Evolutionary conservation across 2,113 vertebrate species (phyloP), one percentile per base, ranked within the genome.

Genomic region (Enhydra lutris): DNA sequence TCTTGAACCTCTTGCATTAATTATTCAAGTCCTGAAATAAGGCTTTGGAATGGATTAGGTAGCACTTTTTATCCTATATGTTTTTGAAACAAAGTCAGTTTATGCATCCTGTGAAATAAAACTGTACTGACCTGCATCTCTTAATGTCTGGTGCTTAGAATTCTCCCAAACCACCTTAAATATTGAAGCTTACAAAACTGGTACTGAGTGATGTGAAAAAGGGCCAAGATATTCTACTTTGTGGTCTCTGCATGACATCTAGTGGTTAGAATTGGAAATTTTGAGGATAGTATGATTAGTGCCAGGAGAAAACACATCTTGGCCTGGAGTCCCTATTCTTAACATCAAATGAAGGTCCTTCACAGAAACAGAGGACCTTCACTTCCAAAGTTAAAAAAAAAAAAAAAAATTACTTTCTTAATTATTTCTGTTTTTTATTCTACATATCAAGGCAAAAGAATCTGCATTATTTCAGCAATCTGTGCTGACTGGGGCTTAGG

Each of bases 131-230:
- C 15, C 50, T 73, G 12, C 0, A 6, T 15, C n/a, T 65, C 34
- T 82, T 24, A 74, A 69, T 65, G 39, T 23, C 34, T 45, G 6
- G 1, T 42, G 63, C 36, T 52, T 76, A 59, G 23, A 34, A 94
- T 65, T 84, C 92, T 84, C 36, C 61, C 80, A 88, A 78, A 88
- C 97, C 88, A 98, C 97, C 98, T 98, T 98, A 98, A 98, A 97
- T 96, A 7, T 45, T 69, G 42, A 63, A 42, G 45, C 71, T 52
- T 55, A 23, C 21, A 52, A 63, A 95, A 61, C 1, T 63, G 52
- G 79, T 26, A 23, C 24, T 4, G 61, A 34, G 15, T 5, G 3
- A n/a, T 4, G 24, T 17, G 52, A 36, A 21, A n/a, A 39, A 52
- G 8, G 3, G 1, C 31, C 20, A 76, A 36, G 23, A 15, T 47